phyloP scores from a whole-genome alignment of 2,888 invertebrate genomes.

The Eupithecia exiguata region DNA sequence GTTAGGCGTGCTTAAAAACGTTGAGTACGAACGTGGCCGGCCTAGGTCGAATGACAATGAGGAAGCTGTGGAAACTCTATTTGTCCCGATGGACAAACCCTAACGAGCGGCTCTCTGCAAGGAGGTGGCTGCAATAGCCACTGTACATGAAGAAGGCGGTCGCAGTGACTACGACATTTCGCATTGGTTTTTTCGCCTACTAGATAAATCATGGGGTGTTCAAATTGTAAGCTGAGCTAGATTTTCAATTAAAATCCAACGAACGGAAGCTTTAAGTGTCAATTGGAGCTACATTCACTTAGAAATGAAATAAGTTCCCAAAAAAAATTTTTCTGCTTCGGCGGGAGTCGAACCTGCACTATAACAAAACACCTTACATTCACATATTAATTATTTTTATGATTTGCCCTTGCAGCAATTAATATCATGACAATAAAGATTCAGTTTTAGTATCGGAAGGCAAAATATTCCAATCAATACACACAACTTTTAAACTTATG shows the following conservation, averaged over 20 bases:
- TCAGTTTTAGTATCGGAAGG: not conserved
- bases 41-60: constrained; percentile 59
- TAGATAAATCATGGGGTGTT: constrained; percentile 14
- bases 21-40: constrained; percentile 48
- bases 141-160: constrained; percentile 74
- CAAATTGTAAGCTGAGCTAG: constrained; percentile 10
- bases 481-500: not conserved
- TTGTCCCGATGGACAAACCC: constrained; percentile 62
- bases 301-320: too few relatives aligned
- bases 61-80: constrained; percentile 59
- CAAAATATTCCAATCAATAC: not conserved
- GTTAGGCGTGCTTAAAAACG: constrained; percentile 30
- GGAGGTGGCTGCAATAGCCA: constrained; percentile 57
- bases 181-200: constrained; percentile 13
- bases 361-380: too few relatives aligned
- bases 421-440: not conserved
- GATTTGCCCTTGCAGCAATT: not conserved
- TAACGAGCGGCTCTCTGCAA: constrained; percentile 61
- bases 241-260: not conserved
- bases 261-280: not conserved
- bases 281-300: too few relatives aligned
- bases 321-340: too few relatives aligned
- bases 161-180: constrained; percentile 52
- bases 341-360: too few relatives aligned
- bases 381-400: not conserved